Conservation (phyloP, 2,797 vertebrate genomes). For the Poeciliopsis gracilis region DNA sequence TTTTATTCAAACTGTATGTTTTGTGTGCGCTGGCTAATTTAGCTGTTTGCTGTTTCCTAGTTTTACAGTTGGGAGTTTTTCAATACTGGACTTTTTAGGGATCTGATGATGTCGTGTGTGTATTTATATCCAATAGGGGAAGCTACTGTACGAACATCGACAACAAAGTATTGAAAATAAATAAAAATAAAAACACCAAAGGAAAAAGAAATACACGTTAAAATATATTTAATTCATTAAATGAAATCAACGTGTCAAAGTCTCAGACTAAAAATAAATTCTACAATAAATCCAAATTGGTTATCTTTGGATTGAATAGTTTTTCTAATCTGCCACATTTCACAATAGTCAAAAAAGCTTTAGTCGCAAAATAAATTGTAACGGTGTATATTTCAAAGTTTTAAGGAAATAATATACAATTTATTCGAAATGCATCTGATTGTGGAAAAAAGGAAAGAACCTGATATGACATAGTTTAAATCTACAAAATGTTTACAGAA, state of each 20-base stretch:
- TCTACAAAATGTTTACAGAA: background rate
- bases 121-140: background rate
- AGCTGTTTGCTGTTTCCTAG: background rate
- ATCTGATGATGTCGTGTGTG: background rate
- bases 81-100: background rate
- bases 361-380: too few relatives aligned
- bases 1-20: background rate
- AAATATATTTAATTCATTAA: too few relatives aligned
- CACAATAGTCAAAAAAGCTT: background rate
- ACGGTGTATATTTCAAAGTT: too few relatives aligned
- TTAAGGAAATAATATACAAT: too few relatives aligned
- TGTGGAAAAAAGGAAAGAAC: too few relatives aligned
- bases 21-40: background rate
- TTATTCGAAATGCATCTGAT: too few relatives aligned
- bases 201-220: too few relatives aligned
- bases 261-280: too few relatives aligned
- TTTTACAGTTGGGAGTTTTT: background rate
- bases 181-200: too few relatives aligned
- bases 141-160: background rate
- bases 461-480: too few relatives aligned
- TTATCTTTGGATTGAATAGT: background rate
- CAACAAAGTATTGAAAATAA: background rate
- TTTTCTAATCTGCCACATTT: background rate
- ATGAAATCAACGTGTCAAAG: too few relatives aligned
- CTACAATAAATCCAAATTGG: too few relatives aligned